A percentile compares a stretch with the other conserved stretches of the same genome.
Evolutionary conservation across 2,797 vertebrate species (phyloP).

Genomic region (Micrastur ruficollis): DNA sequence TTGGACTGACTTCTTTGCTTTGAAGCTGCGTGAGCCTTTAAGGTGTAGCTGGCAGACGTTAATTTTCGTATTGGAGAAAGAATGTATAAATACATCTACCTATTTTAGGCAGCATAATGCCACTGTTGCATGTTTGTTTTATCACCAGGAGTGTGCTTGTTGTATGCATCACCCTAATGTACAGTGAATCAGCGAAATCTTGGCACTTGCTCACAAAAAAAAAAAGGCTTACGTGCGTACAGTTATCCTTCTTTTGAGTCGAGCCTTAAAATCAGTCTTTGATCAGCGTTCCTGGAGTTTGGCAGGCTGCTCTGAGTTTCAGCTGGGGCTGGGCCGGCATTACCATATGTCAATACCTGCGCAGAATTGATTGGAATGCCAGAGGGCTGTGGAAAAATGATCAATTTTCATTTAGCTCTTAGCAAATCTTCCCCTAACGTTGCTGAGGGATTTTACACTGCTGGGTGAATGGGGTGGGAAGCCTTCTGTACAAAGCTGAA

Average conservation of each 20-base stretch:
- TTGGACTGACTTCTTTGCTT: background rate
- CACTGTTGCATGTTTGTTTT: background rate
- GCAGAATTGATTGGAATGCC: slow-evolving; percentile 4
- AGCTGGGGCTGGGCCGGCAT: background rate
- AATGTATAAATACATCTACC: background rate
- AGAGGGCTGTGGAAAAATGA: background rate
- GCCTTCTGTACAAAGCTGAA: background rate
- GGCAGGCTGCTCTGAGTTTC: background rate
- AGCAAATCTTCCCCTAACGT: background rate
- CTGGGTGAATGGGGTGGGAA: background rate
- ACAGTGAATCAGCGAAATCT: slow-evolving; percentile 20
- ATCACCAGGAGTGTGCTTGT: background rate
- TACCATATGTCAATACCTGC: background rate
- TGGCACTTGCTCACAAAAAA: background rate
- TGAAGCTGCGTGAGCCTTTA: background rate
- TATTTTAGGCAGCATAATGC: slow-evolving; percentile 16
- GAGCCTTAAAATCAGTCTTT: background rate
- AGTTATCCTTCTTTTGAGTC: background rate
- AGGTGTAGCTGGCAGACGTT: background rate
- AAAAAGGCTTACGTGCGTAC: background rate
- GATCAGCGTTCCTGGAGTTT: background rate
- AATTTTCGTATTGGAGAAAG: background rate
- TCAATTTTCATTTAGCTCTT: slow-evolving; percentile 38
- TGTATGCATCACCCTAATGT: background rate
- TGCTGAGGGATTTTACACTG: slow-evolving; percentile 27